Base-by-base conservation (phyloP, 2,888 invertebrate species). In the Ormyrus nitidulus region DNA sequence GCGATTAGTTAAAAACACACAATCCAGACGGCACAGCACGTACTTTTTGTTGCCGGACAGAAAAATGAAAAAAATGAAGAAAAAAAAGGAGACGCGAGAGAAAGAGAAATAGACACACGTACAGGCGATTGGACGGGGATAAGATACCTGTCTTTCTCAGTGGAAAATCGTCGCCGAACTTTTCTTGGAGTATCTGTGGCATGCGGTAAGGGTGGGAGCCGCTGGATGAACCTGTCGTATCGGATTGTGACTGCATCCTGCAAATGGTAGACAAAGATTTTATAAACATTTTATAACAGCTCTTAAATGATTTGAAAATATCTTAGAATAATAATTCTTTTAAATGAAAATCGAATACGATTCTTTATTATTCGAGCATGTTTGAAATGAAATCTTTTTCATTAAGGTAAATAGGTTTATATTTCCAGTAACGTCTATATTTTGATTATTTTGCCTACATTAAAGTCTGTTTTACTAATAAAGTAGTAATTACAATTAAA, bases 61-160 rank as follows among this genome's bases (percentile, higher is more conserved):
- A 54, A 61, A 34, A 53, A 34, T 34, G 34, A 34, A 34, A 34
- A 34, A 34, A 34, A 34, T 34, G 34, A 34, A 34, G 34, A 34
- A 34, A 0, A 34, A 34, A 34, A 19, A 62, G 11, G 34, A 54
- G 11, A 46, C 54, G 44, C 64, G 44, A 2, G n/a, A 66, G 49
- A 19, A 44, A n/a, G 13, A 8, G 8, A 51, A 59, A 34, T 74
- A 8, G 54, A 1, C 34, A 44, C 49, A 34, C 49, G 48, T 34
- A 34, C 34, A 34, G 34, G 4, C 34, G 34, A 34, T 34, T 34
- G 34, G 34, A 34, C 34, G 48, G 2, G 46, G 3, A 48, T 19
- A 86, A 83, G 92, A 91, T 92, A 98, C 98, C 98, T 92, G 98
- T 98, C 93, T 98, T 98, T 86, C 98, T 92, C 64, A 98, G 93